Evolutionary conservation across 1,140 invertebrate species (phyloP).

Genomic region (Bombus cullumanus): DNA sequence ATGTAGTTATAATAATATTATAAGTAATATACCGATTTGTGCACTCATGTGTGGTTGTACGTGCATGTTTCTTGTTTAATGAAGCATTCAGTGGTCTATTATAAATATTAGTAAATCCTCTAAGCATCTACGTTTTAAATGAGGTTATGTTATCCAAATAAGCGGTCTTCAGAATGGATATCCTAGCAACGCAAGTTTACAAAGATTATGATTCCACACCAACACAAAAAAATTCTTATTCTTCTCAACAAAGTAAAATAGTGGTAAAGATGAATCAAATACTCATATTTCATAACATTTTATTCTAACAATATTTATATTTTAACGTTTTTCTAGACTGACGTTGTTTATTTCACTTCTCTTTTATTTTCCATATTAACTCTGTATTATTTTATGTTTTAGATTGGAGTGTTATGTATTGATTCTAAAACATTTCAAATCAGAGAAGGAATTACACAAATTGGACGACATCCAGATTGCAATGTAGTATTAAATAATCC

Average conservation of each 20-base stretch:
- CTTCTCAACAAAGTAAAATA: neutral
- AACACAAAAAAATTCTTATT: conserved; percentile 14
- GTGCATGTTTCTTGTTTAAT: no score
- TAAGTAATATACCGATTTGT: neutral
- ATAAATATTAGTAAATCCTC: neutral
- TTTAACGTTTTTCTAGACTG: neutral
- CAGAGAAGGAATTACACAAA: conserved; percentile 51
- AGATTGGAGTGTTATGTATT: conserved; percentile 60
- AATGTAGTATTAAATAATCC: conserved; percentile 51
- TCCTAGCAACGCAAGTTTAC: conserved; percentile 58
- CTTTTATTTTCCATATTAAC: neutral
- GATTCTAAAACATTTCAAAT: conserved; percentile 38
- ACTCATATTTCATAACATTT: no score
- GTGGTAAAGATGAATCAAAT: conserved; percentile 19
- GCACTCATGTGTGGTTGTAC: neutral
- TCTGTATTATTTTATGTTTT: conserved; percentile 37
- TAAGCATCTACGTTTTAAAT: neutral
- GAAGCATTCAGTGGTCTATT: no score
- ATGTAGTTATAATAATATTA: neutral
- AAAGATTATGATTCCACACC: conserved; percentile 32
- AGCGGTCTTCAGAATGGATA: conserved; percentile 44
- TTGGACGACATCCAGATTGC: conserved; percentile 57
- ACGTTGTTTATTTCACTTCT: neutral
- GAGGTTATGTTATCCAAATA: conserved; percentile 1
- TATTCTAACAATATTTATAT: neutral